Conservation (phyloP, 2,797 vertebrate genomes). For the Synaphobranchus kaupii region DNA sequence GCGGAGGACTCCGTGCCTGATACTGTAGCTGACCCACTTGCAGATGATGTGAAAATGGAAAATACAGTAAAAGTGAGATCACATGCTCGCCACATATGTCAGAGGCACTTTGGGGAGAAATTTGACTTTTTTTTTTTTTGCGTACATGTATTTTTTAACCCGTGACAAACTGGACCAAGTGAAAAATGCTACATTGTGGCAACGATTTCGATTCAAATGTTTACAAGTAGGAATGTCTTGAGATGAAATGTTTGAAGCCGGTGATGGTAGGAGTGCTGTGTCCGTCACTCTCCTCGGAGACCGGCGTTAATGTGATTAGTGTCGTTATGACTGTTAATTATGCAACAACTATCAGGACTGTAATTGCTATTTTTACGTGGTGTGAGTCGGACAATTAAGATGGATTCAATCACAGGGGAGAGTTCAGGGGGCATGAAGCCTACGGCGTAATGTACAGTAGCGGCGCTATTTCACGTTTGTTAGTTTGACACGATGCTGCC, state of each 20-base stretch:
- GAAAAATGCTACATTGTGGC: not conserved
- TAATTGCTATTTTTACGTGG: not conserved
- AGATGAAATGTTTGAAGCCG: not conserved
- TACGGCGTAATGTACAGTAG: not conserved
- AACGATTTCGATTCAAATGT: not conserved
- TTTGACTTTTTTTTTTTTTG: not conserved
- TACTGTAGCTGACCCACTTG: constrained; percentile 77
- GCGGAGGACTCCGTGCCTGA: constrained; percentile 57
- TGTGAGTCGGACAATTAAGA: not conserved
- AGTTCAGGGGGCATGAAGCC: not conserved
- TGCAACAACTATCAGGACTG: not conserved
- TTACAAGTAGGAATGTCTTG: not conserved
- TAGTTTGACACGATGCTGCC: not conserved
- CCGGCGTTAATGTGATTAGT: constrained; percentile 25
- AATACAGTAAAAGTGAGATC: constrained; percentile 62
- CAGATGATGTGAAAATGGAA: constrained; percentile 65
- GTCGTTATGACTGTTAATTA: constrained; percentile 6
- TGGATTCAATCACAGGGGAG: not conserved
- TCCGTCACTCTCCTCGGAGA: constrained; percentile 34
- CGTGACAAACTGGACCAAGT: not conserved
- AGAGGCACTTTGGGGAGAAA: not conserved
- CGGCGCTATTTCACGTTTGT: not conserved
- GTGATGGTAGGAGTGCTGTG: too few relatives aligned
- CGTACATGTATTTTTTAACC: not conserved
- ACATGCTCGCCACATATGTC: constrained; percentile 44